phyloP scores from a whole-genome alignment of 2,797 vertebrate genomes.

The Ceryle rudis region DNA sequence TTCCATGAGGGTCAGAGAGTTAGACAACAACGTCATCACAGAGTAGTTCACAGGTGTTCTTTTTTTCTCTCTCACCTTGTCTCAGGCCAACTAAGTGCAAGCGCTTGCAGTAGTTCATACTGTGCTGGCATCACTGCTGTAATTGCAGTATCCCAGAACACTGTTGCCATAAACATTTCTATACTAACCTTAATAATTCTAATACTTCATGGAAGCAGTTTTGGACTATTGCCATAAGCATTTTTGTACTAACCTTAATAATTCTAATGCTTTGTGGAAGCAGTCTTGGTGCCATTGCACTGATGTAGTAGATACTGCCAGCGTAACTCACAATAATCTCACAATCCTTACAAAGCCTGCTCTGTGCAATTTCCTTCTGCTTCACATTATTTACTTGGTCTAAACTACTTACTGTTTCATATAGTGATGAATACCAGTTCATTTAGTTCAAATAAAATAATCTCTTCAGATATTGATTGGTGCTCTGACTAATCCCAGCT shows the following conservation, averaged over 20 bases:
- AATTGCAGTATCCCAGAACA: conserved; percentile 44
- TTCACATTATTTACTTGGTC: conserved; percentile 57
- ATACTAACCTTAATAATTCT: conserved; percentile 46
- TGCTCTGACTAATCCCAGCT: conserved; percentile 12
- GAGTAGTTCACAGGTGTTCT: background rate
- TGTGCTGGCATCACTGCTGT: background rate
- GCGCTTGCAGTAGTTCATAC: conserved; percentile 16
- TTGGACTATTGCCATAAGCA: conserved; percentile 23
- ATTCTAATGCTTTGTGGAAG: conserved; percentile 5
- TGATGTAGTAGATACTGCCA: conserved; percentile 55
- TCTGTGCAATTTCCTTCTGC: conserved; percentile 44
- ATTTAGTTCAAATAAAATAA: conserved; percentile 63
- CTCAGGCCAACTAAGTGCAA: background rate
- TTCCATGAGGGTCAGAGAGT: background rate
- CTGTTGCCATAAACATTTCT: conserved; percentile 38
- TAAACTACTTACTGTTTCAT: conserved; percentile 52
- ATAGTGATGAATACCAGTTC: conserved; percentile 50
- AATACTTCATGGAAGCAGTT: background rate
- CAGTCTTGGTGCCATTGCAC: background rate
- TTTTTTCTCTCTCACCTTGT: background rate
- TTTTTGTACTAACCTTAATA: conserved; percentile 40
- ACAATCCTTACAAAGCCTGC: conserved; percentile 57
- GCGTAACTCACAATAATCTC: conserved; percentile 49
- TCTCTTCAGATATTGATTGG: conserved; percentile 44
- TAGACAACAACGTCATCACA: background rate